These are phyloP conservation scores for Notamacropus eugenii DNA, from an alignment of 2,797 vertebrate genomes.

Conservation along the genomic window DNA sequence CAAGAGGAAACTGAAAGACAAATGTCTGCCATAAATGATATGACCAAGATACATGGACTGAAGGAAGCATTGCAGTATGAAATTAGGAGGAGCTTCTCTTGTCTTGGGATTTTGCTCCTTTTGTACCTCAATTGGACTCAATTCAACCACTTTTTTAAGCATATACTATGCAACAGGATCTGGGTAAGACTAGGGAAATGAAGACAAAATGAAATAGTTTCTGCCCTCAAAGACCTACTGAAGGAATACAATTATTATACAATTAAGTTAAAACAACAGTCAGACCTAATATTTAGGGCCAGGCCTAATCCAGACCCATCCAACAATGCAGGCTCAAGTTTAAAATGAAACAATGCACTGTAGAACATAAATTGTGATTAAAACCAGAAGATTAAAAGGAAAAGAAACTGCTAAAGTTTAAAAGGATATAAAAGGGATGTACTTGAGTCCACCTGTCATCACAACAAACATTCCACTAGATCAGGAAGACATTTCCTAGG, in stretches of 20 bases:
- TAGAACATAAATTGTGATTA: background rate
- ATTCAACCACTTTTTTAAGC: background rate
- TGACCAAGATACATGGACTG: constrained; percentile 73
- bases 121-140: background rate
- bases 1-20: constrained; percentile 75
- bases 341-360: background rate
- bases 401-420: background rate
- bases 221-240: background rate
- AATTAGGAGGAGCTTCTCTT: background rate
- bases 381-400: background rate
- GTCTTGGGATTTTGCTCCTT: background rate
- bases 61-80: background rate
- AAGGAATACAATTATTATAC: background rate
- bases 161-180: background rate
- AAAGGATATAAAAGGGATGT: background rate
- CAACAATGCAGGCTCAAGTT: background rate
- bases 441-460: background rate
- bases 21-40: constrained; percentile 72
- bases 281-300: background rate
- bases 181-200: background rate
- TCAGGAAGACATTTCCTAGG: background rate
- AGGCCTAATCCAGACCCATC: no score
- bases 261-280: background rate
- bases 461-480: background rate
- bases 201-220: background rate